Percentiles rank a stretch among this genome's conserved stretches.
Conservation (phyloP, 2,113 vertebrate genomes). For the Glaucomys volans region DNA sequence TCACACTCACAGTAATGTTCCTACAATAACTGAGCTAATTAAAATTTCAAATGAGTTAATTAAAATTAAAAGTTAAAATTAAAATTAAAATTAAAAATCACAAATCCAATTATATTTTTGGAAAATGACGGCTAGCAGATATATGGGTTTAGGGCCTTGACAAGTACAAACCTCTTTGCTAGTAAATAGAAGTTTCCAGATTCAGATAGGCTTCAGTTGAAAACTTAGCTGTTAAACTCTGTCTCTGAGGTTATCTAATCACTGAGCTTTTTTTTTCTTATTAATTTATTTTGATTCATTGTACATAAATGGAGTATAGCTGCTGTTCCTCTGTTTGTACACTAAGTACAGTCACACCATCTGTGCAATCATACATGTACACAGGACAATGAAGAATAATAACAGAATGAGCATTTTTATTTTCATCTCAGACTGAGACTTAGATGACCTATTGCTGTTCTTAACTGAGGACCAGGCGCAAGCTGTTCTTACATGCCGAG, state of each 20-base stretch:
- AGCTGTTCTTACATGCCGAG: accelerated
- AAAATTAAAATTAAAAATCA: no score
- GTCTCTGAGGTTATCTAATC: not conserved
- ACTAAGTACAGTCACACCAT: no score
- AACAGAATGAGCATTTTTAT: no score
- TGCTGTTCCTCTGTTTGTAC: no score
- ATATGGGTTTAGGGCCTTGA: not conserved
- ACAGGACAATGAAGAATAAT: no score
- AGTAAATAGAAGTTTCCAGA: not conserved
- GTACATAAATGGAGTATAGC: no score
- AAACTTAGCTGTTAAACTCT: not conserved
- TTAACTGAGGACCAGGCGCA: not conserved
- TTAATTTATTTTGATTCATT: no score
- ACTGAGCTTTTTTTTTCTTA: not conserved
- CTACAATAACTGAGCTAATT: not conserved
- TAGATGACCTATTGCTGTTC: accelerated
- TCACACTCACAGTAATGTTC: not conserved
- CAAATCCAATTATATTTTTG: not conserved
- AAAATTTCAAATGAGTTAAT: not conserved
- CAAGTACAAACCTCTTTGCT: not conserved
- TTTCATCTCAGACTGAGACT: not conserved
- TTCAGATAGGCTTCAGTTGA: not conserved
- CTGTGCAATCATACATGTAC: no score
- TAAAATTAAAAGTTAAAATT: no score
- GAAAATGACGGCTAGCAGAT: not conserved